phyloP scores from a whole-genome alignment of 2,113 vertebrate species.

The Isichthys henryi region DNA sequence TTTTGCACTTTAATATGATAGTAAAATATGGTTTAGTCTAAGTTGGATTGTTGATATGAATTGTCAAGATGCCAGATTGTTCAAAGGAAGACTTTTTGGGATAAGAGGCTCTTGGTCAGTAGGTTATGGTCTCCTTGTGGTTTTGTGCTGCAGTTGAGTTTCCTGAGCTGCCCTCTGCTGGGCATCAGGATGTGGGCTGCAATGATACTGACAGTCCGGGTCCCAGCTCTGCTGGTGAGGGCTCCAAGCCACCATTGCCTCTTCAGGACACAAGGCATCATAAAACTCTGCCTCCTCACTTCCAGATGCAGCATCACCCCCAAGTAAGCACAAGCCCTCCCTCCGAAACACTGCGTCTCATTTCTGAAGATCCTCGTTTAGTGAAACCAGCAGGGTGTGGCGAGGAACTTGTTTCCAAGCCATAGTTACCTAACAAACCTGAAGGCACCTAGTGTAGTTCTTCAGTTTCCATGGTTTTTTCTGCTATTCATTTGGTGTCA shows the following conservation, averaged over 20 bases:
- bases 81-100: background rate
- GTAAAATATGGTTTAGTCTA: background rate
- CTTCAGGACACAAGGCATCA: conserved; percentile 74
- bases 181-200: conserved; percentile 53
- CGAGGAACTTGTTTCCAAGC: background rate
- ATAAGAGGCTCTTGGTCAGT: background rate
- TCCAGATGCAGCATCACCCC: conserved; percentile 71
- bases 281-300: conserved; percentile 80
- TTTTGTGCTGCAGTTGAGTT: conserved; percentile 33
- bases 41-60: background rate
- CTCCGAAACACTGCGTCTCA: background rate
- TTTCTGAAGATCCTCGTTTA: background rate
- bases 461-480: background rate
- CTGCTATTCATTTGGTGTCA: background rate
- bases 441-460: background rate
- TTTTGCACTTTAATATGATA: background rate
- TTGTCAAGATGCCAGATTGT: background rate
- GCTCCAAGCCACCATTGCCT: conserved; percentile 70
- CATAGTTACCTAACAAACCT: background rate
- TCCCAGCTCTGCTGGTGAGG: conserved; percentile 64
- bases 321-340: conserved; percentile 42
- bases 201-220: conserved; percentile 56
- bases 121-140: background rate
- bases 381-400: background rate
- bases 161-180: conserved; percentile 53